phyloP scores from a whole-genome alignment of 1,140 invertebrate species.

The Eulimnadia texana region DNA sequence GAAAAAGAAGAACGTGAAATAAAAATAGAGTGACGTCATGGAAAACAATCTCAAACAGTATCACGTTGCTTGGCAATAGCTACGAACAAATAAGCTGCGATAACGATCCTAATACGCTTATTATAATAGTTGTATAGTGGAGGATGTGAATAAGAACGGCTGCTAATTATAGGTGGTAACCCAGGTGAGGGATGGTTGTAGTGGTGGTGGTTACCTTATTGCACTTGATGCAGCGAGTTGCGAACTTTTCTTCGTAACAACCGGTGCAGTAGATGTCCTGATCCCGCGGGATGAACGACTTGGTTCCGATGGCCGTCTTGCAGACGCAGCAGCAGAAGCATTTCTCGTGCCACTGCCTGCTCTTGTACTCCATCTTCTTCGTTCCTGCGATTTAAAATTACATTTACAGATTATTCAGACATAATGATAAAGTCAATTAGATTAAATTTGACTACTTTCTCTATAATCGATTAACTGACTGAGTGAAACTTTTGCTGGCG shows the following conservation, averaged over 20 bases:
- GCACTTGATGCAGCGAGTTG: slow-evolving; percentile 94
- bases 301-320: slow-evolving; percentile 94
- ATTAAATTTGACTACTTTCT: background rate
- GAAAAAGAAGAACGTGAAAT: too few species aligned
- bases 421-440: background rate
- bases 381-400: slow-evolving; percentile 50
- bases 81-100: too few species aligned
- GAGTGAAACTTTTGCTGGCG: too few species aligned
- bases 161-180: background rate
- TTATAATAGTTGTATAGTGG: too few species aligned
- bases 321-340: slow-evolving; percentile 98
- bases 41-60: too few species aligned
- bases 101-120: too few species aligned
- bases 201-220: slow-evolving; percentile 57
- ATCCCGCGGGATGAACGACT: slow-evolving; percentile 97
- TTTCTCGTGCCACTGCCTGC: slow-evolving; percentile 98
- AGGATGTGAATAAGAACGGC: too few species aligned
- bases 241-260: slow-evolving; percentile 98
- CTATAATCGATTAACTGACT: background rate
- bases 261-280: slow-evolving; percentile 97
- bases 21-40: too few species aligned
- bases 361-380: slow-evolving; percentile 99
- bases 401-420: background rate
- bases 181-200: background rate
- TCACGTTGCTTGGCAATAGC: too few species aligned